These are phyloP conservation scores for Drosophila neutralis DNA, from an alignment of 2,888 invertebrate genomes.

Conservation along the genomic window DNA sequence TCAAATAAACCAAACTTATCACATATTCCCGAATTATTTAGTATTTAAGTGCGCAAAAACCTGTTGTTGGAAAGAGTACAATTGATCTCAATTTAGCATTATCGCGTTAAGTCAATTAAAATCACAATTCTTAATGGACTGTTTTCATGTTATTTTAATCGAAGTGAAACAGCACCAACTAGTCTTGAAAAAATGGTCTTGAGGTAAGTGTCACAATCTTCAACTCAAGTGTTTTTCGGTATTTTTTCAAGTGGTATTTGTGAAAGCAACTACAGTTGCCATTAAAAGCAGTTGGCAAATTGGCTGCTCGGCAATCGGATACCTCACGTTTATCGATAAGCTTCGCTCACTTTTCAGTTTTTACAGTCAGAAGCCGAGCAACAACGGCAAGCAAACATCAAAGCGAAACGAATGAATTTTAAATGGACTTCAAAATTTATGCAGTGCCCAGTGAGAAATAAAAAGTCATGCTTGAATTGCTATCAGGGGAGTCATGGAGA, in stretches of 20 bases:
- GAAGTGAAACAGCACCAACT: not conserved
- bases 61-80: too few relatives aligned
- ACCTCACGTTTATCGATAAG: constrained; percentile 18
- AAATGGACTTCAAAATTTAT: constrained; percentile 66
- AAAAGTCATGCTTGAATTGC: constrained; percentile 45
- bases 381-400: constrained; percentile 53
- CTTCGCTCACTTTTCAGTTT: constrained; percentile 7
- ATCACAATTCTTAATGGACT: not conserved
- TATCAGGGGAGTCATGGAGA: constrained; percentile 19
- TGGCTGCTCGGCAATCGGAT: constrained; percentile 9
- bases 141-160: not conserved
- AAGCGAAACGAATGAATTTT: constrained; percentile 52
- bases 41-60: not conserved
- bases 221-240: constrained; percentile 1
- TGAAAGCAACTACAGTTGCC: not conserved
- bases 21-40: not conserved
- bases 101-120: not conserved
- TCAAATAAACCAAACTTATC: not conserved
- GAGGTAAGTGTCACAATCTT: constrained; percentile 3
- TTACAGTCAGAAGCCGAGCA: not conserved
- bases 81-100: not conserved
- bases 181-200: constrained; percentile 1
- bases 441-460: constrained; percentile 56
- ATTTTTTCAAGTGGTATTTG: constrained; percentile 19
- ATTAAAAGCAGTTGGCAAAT: constrained; percentile 13